phyloP scores from a whole-genome alignment of 2,797 vertebrate genomes.

The Dromococcyx pavoninus region DNA sequence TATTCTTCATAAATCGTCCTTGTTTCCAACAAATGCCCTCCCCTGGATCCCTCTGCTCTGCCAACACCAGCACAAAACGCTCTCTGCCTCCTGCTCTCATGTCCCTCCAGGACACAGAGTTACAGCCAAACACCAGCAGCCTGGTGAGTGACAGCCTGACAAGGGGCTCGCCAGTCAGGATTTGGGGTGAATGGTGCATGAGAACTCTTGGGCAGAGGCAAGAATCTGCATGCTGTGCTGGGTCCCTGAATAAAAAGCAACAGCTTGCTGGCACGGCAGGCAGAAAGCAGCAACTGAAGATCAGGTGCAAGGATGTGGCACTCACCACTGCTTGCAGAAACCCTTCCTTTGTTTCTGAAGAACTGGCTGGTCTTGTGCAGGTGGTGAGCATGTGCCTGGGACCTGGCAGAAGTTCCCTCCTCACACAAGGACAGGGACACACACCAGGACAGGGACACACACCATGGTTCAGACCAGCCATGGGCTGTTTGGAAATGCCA shows the following conservation, averaged over 20 bases:
- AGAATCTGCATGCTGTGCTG: rapidly evolving
- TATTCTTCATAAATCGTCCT: background rate
- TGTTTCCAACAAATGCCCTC: background rate
- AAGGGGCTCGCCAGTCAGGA: rapidly evolving
- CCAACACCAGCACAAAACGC: background rate
- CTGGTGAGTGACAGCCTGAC: background rate
- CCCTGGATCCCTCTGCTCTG: background rate
- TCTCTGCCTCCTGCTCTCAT: background rate
- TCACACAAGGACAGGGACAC: background rate
- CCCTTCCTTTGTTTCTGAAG: background rate
- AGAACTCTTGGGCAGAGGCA: background rate
- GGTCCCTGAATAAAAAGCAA: background rate
- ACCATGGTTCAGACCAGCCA: background rate
- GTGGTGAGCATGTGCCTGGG: rapidly evolving
- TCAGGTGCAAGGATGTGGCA: background rate
- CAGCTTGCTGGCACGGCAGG: background rate
- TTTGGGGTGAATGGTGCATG: rapidly evolving
- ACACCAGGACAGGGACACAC: background rate
- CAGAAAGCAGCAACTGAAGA: background rate
- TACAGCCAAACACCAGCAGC: background rate
- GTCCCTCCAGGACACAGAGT: rapidly evolving
- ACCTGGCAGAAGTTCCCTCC: background rate
- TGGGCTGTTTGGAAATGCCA: background rate
- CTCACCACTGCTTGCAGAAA: background rate
- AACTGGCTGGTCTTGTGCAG: rapidly evolving